phyloP scores from a whole-genome alignment of 1,140 invertebrate species.

The Drosophila ohnishii region DNA sequence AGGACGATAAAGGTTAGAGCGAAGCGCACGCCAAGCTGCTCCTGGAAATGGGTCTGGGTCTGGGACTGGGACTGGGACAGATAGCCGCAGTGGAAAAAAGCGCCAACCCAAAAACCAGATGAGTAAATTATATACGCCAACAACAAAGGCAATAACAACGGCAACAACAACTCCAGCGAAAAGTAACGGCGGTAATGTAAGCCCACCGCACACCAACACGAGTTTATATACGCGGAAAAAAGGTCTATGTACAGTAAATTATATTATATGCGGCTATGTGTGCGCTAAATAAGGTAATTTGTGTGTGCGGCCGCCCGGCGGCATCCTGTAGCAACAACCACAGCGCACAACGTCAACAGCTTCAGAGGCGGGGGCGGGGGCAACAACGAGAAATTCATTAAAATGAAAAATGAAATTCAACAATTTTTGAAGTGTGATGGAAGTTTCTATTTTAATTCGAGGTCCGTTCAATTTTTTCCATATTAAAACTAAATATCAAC shows the following conservation, averaged over 20 bases:
- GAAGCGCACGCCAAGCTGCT: background rate
- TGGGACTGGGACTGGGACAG: conserved; percentile 44
- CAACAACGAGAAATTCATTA: conserved; percentile 76
- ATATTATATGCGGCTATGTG: conserved; percentile 78
- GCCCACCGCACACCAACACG: conserved; percentile 16
- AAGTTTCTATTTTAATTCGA: conserved; percentile 23
- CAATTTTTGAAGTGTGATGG: conserved; percentile 67
- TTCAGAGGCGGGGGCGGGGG: conserved; percentile 25
- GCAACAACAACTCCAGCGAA: conserved; percentile 11
- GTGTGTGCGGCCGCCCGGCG: conserved; percentile 67
- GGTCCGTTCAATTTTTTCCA: conserved; percentile 43
- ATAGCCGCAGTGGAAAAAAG: conserved; percentile 69
- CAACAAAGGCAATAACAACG: conserved; percentile 37
- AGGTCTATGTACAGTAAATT: conserved; percentile 80
- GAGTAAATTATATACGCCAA: conserved; percentile 77
- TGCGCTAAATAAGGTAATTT: conserved; percentile 81
- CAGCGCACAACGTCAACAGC: conserved; percentile 46
- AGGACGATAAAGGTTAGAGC: conserved; percentile 48
- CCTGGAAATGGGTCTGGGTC: conserved; percentile 34
- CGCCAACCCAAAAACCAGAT: conserved; percentile 73
- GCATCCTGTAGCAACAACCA: conserved; percentile 42
- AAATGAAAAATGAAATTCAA: conserved; percentile 82
- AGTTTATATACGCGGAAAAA: conserved; percentile 46
- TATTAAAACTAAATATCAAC: background rate
- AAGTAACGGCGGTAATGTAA: conserved; percentile 33